These are phyloP conservation scores for Agelastica alni DNA, from an alignment of 2,888 invertebrate species.

Conservation along the genomic window DNA sequence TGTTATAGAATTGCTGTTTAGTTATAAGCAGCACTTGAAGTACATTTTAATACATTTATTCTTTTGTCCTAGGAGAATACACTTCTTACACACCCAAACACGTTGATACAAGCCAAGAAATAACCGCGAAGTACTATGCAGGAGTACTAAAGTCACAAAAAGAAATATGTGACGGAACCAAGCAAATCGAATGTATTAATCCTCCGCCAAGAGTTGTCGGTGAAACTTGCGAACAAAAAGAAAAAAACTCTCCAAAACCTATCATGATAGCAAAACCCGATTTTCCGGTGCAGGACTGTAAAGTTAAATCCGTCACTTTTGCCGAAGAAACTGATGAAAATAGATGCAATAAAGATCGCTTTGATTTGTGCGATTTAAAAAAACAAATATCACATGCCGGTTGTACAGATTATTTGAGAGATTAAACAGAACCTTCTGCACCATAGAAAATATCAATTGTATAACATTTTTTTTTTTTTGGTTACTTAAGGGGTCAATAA, in stretches of 20 bases:
- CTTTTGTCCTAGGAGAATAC: slow-evolving; percentile 38
- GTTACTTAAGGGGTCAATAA: no score
- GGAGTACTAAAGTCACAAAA: slow-evolving; percentile 49
- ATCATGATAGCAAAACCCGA: slow-evolving; percentile 49
- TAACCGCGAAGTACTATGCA: slow-evolving; percentile 52
- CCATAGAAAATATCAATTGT: no score
- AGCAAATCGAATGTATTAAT: slow-evolving; percentile 45
- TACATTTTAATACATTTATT: no score
- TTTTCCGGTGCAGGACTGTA: slow-evolving; percentile 47
- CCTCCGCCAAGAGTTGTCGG: slow-evolving; percentile 30
- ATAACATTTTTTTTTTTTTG: no score
- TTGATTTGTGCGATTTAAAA: slow-evolving; percentile 51
- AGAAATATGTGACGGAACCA: slow-evolving; percentile 46
- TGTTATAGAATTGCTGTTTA: no score
- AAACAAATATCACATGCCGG: slow-evolving; percentile 47
- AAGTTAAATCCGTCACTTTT: slow-evolving; percentile 48
- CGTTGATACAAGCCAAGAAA: slow-evolving; percentile 53
- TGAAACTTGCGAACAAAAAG: slow-evolving; percentile 23
- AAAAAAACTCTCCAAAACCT: slow-evolving; percentile 36
- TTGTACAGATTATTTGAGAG: slow-evolving; percentile 48
- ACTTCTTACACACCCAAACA: slow-evolving; percentile 50
- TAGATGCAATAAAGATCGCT: slow-evolving; percentile 46
- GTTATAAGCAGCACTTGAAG: no score
- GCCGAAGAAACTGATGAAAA: slow-evolving; percentile 47
- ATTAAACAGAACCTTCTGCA: no score